Evolutionary conservation across 35 echinoderm and acorn worm genomes (phyloP).

Genomic region (Hemicentrotus pulcherrimus): DNA sequence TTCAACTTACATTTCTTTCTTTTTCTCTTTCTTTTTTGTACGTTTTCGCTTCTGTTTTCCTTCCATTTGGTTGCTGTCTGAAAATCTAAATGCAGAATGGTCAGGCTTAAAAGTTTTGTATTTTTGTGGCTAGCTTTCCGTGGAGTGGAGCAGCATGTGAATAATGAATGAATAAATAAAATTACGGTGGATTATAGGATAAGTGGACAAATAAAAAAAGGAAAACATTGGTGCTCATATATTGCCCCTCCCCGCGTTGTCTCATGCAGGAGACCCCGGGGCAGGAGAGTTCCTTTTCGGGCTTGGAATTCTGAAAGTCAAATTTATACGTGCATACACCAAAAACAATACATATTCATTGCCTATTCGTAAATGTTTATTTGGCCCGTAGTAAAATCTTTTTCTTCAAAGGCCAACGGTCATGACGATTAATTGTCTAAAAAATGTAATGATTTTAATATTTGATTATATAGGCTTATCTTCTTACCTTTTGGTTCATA

Average conservation of each 20-base stretch:
- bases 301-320: background rate
- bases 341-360: no score
- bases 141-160: no score
- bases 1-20: background rate
- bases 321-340: background rate
- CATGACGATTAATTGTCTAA: no score
- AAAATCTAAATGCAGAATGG: background rate
- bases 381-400: no score
- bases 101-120: background rate
- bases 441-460: no score
- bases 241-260: background rate
- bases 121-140: no score
- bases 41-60: background rate
- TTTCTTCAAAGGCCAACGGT: no score
- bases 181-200: background rate
- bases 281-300: background rate
- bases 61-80: background rate
- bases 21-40: background rate
- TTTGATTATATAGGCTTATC: no score
- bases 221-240: background rate
- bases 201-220: constrained; percentile 12
- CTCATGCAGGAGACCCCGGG: background rate
- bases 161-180: no score
- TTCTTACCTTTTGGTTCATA: no score
- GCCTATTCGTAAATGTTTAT: no score